phyloP scores from a whole-genome alignment of 2,113 vertebrate genomes.

The Antennarius striatus region DNA sequence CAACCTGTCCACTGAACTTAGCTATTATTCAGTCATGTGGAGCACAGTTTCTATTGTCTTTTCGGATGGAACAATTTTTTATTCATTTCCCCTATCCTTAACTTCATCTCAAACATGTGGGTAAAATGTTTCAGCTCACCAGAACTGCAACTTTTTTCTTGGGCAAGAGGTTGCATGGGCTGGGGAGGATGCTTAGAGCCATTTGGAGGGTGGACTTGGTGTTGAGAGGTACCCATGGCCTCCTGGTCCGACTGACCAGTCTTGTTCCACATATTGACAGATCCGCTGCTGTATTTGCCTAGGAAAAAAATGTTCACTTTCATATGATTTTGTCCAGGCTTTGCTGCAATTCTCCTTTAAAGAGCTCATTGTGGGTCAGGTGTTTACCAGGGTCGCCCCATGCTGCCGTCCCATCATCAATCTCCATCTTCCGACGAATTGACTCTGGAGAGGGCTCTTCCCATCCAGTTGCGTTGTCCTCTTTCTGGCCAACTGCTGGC shows the following conservation, averaged over 20 bases:
- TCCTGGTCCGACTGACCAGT: conserved; percentile 86
- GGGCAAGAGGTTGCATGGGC: conserved; percentile 59
- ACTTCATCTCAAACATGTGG: too few species aligned
- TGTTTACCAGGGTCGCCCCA: conserved; percentile 91
- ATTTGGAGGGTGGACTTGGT: conserved; percentile 58
- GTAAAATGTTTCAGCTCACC: conserved; percentile 73
- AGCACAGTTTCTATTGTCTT: too few species aligned
- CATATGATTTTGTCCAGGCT: not conserved
- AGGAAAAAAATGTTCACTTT: not conserved
- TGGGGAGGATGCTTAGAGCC: conserved; percentile 52
- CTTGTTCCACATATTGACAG: conserved; percentile 95
- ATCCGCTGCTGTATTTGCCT: conserved; percentile 73
- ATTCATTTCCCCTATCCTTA: too few species aligned
- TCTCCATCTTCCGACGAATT: conserved; percentile 92
- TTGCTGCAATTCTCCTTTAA: conserved; percentile 37
- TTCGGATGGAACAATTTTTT: too few species aligned
- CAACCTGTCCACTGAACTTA: too few species aligned
- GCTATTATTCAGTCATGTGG: too few species aligned
- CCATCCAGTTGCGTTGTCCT: conserved; percentile 90
- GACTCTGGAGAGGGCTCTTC: conserved; percentile 97
- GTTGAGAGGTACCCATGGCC: conserved; percentile 65
- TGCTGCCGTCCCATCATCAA: conserved; percentile 96
- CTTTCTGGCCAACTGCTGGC: conserved; percentile 82
- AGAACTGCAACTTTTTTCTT: conserved; percentile 83
- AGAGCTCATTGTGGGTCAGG: conserved; percentile 47